Evolutionary conservation across 37 sponge, comb jelly and placozoan species (phyloP).

Genomic region (Petrosia ficiformis): DNA sequence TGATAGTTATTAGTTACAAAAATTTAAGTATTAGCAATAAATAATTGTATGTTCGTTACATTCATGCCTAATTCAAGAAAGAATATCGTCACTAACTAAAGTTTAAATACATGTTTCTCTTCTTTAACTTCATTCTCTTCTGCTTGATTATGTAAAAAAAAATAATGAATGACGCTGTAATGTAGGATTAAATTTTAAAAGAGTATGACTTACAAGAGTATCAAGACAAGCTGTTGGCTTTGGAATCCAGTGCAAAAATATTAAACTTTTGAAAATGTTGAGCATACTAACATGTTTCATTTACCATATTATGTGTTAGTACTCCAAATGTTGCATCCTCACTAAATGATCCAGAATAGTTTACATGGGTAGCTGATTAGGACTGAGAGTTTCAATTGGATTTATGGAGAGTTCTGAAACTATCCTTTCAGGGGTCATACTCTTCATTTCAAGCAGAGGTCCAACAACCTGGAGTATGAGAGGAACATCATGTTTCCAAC

Average conservation of each 20-base stretch:
- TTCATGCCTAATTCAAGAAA: not conserved
- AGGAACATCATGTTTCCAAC: constrained; percentile 42
- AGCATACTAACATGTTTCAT: not conserved
- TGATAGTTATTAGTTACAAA: not conserved
- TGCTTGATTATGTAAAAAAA: constrained; percentile 9
- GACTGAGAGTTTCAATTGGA: constrained; percentile 17
- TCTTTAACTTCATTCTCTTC: not conserved
- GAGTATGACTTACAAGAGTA: constrained; percentile 7
- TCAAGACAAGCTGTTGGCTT: not conserved
- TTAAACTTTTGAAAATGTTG: too few relatives aligned
- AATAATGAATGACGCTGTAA: constrained; percentile 24
- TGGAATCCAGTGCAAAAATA: not conserved
- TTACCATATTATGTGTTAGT: not conserved
- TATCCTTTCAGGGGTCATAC: constrained; percentile 7
- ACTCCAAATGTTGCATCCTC: constrained; percentile 1
- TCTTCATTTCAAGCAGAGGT: constrained; percentile 7
- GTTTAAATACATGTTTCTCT: constrained; percentile 1
- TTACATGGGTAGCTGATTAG: not conserved
- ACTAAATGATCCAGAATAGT: constrained; percentile 34
- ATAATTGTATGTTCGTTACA: not conserved
- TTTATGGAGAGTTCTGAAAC: constrained; percentile 10
- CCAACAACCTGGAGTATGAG: constrained; percentile 39
- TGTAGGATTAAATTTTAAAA: constrained; percentile 4
- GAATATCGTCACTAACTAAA: not conserved
- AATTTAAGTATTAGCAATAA: not conserved